Evolutionary conservation across 1,140 invertebrate species (phyloP).

Genomic region (Pseudobourletiella spinata): DNA sequence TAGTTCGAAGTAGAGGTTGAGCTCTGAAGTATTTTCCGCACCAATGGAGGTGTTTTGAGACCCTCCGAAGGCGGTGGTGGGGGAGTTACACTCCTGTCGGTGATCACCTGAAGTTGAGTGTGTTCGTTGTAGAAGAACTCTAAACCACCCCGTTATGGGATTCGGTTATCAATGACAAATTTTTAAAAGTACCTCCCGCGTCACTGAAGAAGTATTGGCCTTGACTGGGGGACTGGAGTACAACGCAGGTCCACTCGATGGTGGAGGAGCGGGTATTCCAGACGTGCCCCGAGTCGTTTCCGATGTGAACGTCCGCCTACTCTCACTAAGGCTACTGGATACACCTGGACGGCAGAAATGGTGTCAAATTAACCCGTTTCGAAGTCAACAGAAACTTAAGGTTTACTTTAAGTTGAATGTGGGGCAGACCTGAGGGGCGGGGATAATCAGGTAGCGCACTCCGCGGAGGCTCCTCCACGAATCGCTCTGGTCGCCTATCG

Average conservation of each 20-base stretch:
- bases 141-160: too few species aligned
- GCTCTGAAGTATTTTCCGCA: constrained; percentile 31
- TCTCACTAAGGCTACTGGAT: too few species aligned
- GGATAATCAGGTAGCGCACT: constrained; percentile 1
- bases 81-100: constrained; percentile 24
- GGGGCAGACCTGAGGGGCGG: constrained; percentile 2
- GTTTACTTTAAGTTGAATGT: too few species aligned
- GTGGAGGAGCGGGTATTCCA: neutral
- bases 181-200: too few species aligned
- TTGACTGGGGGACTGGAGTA: constrained; percentile 26
- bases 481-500: constrained; percentile 8
- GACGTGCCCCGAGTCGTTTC: neutral
- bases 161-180: too few species aligned
- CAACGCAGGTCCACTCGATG: constrained; percentile 13
- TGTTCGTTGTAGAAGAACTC: too few species aligned
- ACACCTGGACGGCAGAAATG: too few species aligned
- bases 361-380: constrained; percentile 7
- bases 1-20: constrained; percentile 5
- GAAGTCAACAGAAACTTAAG: neutral
- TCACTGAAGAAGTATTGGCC: constrained; percentile 3
- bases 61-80: constrained; percentile 22
- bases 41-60: constrained; percentile 31
- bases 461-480: constrained; percentile 8
- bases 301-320: constrained; percentile 8
- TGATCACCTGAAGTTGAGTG: too few species aligned